These are phyloP conservation scores for Rallus crepitans DNA, from an alignment of 2,797 vertebrate species.

Conservation along the genomic window DNA sequence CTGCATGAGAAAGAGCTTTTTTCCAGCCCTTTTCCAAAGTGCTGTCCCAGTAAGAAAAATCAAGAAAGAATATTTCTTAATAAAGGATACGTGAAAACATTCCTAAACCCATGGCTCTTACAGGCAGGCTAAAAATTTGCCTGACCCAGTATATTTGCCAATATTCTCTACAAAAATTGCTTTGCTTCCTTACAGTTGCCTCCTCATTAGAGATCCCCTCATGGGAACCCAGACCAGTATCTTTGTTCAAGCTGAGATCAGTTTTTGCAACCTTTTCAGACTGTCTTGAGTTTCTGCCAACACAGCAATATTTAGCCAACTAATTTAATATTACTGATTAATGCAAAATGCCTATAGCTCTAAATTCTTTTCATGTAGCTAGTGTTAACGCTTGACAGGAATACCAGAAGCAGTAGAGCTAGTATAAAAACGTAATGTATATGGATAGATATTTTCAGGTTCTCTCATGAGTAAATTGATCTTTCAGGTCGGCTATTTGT, in stretches of 20 bases:
- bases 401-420: background rate
- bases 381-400: slow-evolving; percentile 49
- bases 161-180: background rate
- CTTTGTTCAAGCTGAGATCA: background rate
- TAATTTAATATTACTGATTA: slow-evolving; percentile 59
- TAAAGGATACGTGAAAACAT: background rate
- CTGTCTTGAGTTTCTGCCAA: slow-evolving; percentile 38
- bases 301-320: slow-evolving; percentile 46
- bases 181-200: background rate
- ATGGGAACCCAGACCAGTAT: background rate
- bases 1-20: background rate
- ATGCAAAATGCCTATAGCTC: slow-evolving; percentile 48
- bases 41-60: background rate
- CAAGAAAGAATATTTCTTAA: background rate
- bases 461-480: background rate
- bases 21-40: background rate
- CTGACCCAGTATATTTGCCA: background rate
- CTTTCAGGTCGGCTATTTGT: slow-evolving; percentile 9
- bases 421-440: background rate
- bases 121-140: background rate
- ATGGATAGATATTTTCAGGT: background rate
- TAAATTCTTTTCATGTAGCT: slow-evolving; percentile 32
- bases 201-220: slow-evolving; percentile 10
- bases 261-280: background rate
- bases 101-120: background rate